Evolutionary conservation across 2,797 vertebrate species (phyloP).

Genomic region (Aplochiton taeniatus): DNA sequence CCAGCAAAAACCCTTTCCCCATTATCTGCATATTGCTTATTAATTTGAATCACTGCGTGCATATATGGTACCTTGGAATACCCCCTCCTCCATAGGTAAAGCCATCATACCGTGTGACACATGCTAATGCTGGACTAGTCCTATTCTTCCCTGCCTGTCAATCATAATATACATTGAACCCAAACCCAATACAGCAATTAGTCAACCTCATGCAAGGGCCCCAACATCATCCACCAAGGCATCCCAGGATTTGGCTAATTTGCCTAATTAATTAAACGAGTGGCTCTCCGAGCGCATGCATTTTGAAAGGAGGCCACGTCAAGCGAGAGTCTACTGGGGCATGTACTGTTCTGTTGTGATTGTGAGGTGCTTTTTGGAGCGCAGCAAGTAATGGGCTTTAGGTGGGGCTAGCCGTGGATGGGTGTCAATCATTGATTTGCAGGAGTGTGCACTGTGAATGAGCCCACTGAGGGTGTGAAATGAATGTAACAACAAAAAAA

Average conservation of each 20-base stretch:
- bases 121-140: constrained; percentile 36
- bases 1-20: background rate
- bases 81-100: constrained; percentile 11
- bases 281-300: constrained; percentile 69
- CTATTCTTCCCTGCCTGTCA: constrained; percentile 49
- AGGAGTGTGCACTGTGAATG: constrained; percentile 19
- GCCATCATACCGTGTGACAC: background rate
- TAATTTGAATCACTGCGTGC: background rate
- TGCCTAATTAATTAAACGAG: constrained; percentile 79
- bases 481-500: background rate
- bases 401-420: constrained; percentile 42
- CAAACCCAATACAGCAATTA: constrained; percentile 69
- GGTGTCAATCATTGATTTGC: constrained; percentile 60
- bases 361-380: constrained; percentile 48
- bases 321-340: constrained; percentile 49
- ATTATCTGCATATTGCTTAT: background rate
- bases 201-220: constrained; percentile 67
- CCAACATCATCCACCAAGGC: constrained; percentile 57
- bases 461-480: background rate
- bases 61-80: constrained; percentile 6
- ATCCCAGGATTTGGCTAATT: constrained; percentile 71
- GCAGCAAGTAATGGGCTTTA: constrained; percentile 28
- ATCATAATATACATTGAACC: constrained; percentile 63
- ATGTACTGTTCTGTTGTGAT: constrained; percentile 52
- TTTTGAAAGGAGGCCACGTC: constrained; percentile 62